Conservation (phyloP, 2,888 invertebrate species). For the Ommatoiulus sabulosus region DNA sequence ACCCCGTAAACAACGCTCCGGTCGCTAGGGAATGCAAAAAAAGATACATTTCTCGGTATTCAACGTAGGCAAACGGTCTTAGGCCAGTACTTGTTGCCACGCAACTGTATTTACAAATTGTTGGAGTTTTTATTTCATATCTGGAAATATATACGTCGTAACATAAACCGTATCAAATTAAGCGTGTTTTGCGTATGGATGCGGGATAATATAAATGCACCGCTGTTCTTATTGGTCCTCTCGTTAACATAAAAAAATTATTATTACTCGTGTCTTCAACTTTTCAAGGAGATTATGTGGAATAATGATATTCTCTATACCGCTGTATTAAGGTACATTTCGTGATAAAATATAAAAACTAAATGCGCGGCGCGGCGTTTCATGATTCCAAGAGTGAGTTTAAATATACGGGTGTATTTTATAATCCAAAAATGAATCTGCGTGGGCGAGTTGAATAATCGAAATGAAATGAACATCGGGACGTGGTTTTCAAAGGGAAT, state of each 20-base stretch:
- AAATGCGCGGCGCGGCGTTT: not conserved
- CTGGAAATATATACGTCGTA: not conserved
- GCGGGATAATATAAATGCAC: not conserved
- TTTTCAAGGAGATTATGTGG: not conserved
- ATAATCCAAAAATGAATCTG: not conserved
- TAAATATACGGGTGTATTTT: not conserved
- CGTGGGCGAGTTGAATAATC: not conserved
- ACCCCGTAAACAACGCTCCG: not conserved
- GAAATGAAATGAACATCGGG: not conserved
- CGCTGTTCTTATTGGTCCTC: not conserved
- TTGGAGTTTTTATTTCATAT: too few relatives aligned
- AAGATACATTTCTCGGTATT: not conserved
- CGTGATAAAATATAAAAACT: not conserved
- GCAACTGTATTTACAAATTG: not conserved
- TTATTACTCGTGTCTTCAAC: not conserved
- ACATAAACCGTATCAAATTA: constrained; percentile 13
- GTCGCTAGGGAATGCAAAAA: constrained; percentile 13
- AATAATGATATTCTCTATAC: not conserved
- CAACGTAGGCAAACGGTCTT: not conserved
- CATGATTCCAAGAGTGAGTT: not conserved
- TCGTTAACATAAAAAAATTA: not conserved
- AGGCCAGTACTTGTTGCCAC: not conserved
- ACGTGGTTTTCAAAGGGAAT: not conserved
- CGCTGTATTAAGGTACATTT: not conserved
- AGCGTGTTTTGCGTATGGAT: not conserved